phyloP scores from a whole-genome alignment of 2,797 vertebrate species.

The Echiichthys vipera region DNA sequence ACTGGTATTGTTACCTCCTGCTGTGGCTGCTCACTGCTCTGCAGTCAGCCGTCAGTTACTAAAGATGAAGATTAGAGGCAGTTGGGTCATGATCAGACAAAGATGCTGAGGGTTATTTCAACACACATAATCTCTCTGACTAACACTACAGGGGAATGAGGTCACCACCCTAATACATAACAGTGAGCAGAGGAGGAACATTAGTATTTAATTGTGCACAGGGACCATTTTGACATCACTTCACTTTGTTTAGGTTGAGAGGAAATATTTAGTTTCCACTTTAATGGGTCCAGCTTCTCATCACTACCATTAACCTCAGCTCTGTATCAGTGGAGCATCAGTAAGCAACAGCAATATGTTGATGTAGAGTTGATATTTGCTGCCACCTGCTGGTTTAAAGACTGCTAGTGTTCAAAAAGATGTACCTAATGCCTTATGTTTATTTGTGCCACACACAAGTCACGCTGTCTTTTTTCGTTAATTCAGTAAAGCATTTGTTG shows the following conservation, averaged over 20 bases:
- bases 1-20: conserved; percentile 27
- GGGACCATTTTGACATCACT: not conserved
- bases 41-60: conserved; percentile 24
- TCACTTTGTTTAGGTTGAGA: not conserved
- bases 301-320: not conserved
- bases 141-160: conserved; percentile 46
- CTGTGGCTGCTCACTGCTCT: conserved; percentile 34
- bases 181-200: not conserved
- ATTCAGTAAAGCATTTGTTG: not conserved
- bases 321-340: not conserved
- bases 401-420: not conserved
- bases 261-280: conserved; percentile 8
- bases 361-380: conserved; percentile 57
- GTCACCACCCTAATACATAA: conserved; percentile 46
- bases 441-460: not conserved
- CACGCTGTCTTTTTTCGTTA: not conserved
- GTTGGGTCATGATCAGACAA: conserved; percentile 14
- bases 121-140: conserved; percentile 40
- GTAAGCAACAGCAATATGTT: not conserved
- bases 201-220: not conserved
- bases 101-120: conserved; percentile 37
- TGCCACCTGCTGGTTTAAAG: conserved; percentile 70
- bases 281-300: not conserved
- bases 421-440: not conserved
- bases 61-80: conserved; percentile 53